Evolutionary conservation across 2,888 invertebrate genomes (phyloP), one percentile per base, ranked within the genome.

Genomic region (Parasteatoda lunata): DNA sequence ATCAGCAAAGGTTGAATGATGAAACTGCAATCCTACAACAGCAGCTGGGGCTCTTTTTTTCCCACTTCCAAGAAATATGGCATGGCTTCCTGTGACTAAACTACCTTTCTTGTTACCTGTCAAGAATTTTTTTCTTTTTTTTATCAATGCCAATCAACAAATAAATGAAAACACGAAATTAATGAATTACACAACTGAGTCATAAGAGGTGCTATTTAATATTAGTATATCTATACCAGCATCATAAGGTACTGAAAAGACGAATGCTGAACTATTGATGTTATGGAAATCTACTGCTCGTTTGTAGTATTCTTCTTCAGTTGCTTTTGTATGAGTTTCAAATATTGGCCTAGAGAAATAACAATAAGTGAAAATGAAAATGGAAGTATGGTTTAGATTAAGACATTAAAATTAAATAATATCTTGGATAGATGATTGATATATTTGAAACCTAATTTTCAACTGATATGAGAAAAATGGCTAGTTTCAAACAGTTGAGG

Each of bases 1-100:
- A 77, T 95, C 94, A 2, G 96, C 95, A 89, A 97, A 93, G 0
- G 95, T 95, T 6, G 96, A 95, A 91, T 97, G 95, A 90, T 96
- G 95, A 92, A 97, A 97, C 91, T 97, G 96, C 52, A 97, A 92
- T 0, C 97, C 97, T n/a, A 97, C 97, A 4, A 97, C 97, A 0
- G 97, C 97, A 0, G 96, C 97, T 0, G 90, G 90, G 65, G 90
- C 89, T 78, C 84, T 88, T 59, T 89, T 79, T 69, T 89, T 89
- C 7, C 89, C 90, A 73, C 77, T 79, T 9, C 89, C 89, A 49
- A 90, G 78, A 72, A 90, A 89, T 54, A 90, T 89, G 0, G 97
- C 97, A 92, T 97, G 96, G 0, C 97, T 96, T n/a, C 97, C 97
- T 59, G 97, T 95, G 3, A 97, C 96, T 48, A 88, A 76, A 59